A percentile compares a stretch with the other conserved stretches of the same genome.
These are phyloP conservation scores for Tubulanus polymorphus DNA, from an alignment of 2,888 invertebrate genomes.

Conservation along the genomic window DNA sequence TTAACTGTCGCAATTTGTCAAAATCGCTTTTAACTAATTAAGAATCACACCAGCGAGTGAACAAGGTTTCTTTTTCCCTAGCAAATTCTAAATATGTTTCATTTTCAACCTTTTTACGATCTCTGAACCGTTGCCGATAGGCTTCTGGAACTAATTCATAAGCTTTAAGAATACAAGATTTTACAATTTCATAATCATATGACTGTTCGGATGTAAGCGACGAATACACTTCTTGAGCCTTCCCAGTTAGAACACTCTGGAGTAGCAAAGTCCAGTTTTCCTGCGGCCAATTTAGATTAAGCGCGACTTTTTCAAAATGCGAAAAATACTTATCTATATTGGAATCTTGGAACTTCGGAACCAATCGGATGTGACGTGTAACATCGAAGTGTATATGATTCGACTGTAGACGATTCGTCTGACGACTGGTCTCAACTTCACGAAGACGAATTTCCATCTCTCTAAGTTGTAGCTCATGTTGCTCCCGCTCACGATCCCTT, in stretches of 20 bases:
- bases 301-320: slow-evolving; percentile 17
- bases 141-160: slow-evolving; percentile 22
- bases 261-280: not conserved
- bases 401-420: no score
- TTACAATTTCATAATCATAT: slow-evolving; percentile 15
- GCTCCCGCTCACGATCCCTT: no score
- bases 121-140: slow-evolving; percentile 20
- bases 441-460: no score
- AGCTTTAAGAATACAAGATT: slow-evolving; percentile 15
- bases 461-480: no score
- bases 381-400: no score
- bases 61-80: slow-evolving; percentile 15
- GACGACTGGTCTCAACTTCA: no score
- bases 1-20: slow-evolving; percentile 4
- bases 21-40: slow-evolving; percentile 1
- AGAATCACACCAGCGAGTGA: slow-evolving; percentile 14
- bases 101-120: slow-evolving; percentile 9
- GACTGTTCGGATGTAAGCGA: not conserved
- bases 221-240: slow-evolving; percentile 13
- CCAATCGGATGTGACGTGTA: slow-evolving; percentile 4
- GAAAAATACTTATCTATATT: slow-evolving; percentile 15
- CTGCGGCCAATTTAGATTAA: slow-evolving; percentile 14
- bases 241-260: slow-evolving; percentile 11
- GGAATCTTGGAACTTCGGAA: slow-evolving; percentile 12
- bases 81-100: slow-evolving; percentile 20